Conservation (phyloP, 2,888 invertebrate genomes). For the Agonopterix arenella region DNA sequence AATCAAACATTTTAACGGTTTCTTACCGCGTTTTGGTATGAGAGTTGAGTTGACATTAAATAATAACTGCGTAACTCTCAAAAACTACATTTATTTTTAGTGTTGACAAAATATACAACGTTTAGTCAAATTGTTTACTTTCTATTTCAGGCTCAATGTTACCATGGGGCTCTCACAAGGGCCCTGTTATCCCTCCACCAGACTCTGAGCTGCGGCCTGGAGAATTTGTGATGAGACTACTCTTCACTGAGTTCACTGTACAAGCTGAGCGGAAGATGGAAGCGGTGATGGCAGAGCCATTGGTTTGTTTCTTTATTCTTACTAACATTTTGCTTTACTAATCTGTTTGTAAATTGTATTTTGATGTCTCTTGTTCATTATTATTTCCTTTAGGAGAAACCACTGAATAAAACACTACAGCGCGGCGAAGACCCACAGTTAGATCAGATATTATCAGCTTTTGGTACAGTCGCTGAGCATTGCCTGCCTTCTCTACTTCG, state of each 20-base stretch:
- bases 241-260: conserved; percentile 96
- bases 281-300: conserved; percentile 92
- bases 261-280: conserved; percentile 98
- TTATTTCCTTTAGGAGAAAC: conserved; percentile 82
- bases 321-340: no score
- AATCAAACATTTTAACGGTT: no score
- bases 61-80: no score
- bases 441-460: conserved; percentile 93
- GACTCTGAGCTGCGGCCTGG: conserved; percentile 89
- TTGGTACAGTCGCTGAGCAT: conserved; percentile 97
- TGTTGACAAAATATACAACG: no score
- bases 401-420: conserved; percentile 96
- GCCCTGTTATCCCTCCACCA: conserved; percentile 71
- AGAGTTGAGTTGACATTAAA: no score
- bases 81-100: no score
- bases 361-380: not conserved
- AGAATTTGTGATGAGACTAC: conserved; percentile 96
- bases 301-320: conserved; percentile 63
- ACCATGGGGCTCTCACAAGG: conserved; percentile 91
- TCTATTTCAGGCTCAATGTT: conserved; percentile 69
- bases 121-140: not conserved
- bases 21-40: no score
- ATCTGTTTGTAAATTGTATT: no score
- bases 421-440: conserved; percentile 97
- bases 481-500: conserved; percentile 95